A percentile compares a stretch with the other conserved stretches of the same genome.
Evolutionary conservation across 2,888 invertebrate species (phyloP).

Genomic region (Nemotelus pantherinus): DNA sequence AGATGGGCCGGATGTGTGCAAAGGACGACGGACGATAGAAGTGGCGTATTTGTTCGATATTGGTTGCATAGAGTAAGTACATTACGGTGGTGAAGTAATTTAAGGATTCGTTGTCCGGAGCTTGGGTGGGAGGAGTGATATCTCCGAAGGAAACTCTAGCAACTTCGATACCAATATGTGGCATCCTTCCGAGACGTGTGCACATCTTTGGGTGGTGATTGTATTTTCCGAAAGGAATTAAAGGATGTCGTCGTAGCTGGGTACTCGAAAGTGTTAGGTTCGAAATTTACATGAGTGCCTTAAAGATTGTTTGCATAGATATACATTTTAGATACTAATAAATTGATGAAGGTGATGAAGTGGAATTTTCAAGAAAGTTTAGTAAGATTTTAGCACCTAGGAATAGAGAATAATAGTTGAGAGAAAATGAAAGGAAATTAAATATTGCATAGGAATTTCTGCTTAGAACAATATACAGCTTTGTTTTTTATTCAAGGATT

Average conservation of each 20-base stretch:
- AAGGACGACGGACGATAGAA: slow-evolving; percentile 17
- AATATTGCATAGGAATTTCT: no score
- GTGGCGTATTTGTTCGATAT: slow-evolving; percentile 19
- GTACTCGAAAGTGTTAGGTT: not conserved
- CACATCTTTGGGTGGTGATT: slow-evolving; percentile 3
- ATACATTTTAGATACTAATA: slow-evolving; percentile 25
- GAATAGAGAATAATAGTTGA: not conserved
- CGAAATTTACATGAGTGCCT: slow-evolving; percentile 3
- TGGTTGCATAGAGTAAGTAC: slow-evolving; percentile 7
- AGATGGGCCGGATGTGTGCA: no score
- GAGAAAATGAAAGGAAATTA: no score
- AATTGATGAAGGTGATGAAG: slow-evolving; percentile 42
- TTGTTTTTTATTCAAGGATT: no score
- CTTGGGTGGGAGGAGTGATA: not conserved
- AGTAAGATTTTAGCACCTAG: slow-evolving; percentile 25
- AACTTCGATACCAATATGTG: slow-evolving; percentile 5
- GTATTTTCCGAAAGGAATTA: not conserved
- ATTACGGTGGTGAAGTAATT: slow-evolving; percentile 34
- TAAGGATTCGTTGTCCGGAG: slow-evolving; percentile 17
- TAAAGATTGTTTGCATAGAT: slow-evolving; percentile 17
- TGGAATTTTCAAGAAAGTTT: slow-evolving; percentile 21
- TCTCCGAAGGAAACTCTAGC: not conserved
- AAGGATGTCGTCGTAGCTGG: not conserved
- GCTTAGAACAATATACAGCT: no score
- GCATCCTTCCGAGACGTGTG: not conserved